These are phyloP conservation scores for Planiliza haematocheilus DNA, from an alignment of 2,113 vertebrate genomes.

Conservation along the genomic window DNA sequence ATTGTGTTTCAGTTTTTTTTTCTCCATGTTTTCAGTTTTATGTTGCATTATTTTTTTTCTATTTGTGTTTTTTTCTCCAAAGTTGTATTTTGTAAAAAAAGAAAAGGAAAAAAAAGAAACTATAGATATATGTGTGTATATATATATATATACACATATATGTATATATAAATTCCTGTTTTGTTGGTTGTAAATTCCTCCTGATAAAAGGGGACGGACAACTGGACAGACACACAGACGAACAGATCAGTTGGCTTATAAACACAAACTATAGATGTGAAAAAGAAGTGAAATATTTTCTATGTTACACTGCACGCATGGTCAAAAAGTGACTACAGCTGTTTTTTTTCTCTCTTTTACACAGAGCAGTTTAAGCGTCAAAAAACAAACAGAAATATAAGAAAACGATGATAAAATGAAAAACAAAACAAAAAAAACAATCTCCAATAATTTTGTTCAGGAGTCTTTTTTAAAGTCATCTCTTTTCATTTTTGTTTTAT, in stretches of 20 bases:
- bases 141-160: not conserved
- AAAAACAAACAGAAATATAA: slow-evolving; percentile 77
- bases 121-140: not conserved
- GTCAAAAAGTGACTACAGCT: slow-evolving; percentile 86
- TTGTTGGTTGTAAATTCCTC: slow-evolving; percentile 82
- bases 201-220: slow-evolving; percentile 83
- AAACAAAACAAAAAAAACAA: slow-evolving; percentile 69
- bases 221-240: slow-evolving; percentile 80
- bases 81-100: slow-evolving; percentile 75
- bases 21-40: slow-evolving; percentile 69
- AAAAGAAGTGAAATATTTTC: slow-evolving; percentile 82
- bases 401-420: slow-evolving; percentile 70
- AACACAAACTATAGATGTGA: slow-evolving; percentile 81
- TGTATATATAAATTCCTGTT: slow-evolving; percentile 76
- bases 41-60: slow-evolving; percentile 76
- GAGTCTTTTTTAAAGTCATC: slow-evolving; percentile 79
- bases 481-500: slow-evolving; percentile 73
- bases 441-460: slow-evolving; percentile 81
- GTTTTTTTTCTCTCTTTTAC: slow-evolving; percentile 76
- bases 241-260: slow-evolving; percentile 80
- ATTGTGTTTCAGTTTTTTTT: slow-evolving; percentile 78
- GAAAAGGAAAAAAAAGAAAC: slow-evolving; percentile 54
- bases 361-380: slow-evolving; percentile 83
- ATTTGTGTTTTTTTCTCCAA: slow-evolving; percentile 70
- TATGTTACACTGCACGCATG: slow-evolving; percentile 86